phyloP scores from a whole-genome alignment of 2,797 vertebrate species.

The Tympanoctomys barrerae region DNA sequence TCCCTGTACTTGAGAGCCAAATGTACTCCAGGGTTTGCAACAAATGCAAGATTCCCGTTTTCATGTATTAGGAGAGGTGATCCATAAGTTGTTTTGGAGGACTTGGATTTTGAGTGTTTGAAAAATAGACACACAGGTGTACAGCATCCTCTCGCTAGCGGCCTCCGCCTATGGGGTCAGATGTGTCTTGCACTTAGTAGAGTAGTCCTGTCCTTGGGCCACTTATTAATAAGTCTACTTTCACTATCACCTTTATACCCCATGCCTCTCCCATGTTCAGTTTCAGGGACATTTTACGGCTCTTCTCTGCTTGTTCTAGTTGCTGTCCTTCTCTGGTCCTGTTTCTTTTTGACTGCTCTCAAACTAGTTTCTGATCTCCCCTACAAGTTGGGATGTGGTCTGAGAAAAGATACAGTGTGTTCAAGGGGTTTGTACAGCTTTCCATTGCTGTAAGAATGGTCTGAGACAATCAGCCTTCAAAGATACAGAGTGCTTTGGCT shows the following conservation, averaged over 20 bases:
- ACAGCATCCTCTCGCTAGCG: not conserved
- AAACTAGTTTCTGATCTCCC: not conserved
- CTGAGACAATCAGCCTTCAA: not conserved
- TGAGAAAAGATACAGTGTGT: not conserved
- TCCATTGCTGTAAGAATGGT: not conserved
- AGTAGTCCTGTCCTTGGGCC: not conserved
- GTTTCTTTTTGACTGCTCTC: not conserved
- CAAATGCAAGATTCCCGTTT: not conserved
- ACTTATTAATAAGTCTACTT: not conserved
- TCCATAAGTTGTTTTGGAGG: not conserved
- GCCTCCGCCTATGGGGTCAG: not conserved
- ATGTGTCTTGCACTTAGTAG: not conserved
- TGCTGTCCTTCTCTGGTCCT: not conserved
- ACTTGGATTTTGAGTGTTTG: not conserved
- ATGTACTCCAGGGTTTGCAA: not conserved
- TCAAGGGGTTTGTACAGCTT: not conserved
- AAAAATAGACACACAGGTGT: not conserved
- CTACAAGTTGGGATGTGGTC: too few relatives aligned
- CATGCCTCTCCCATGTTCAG: not conserved
- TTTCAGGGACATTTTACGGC: not conserved
- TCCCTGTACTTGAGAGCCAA: conserved; percentile 49
- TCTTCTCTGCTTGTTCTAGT: not conserved
- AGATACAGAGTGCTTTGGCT: not conserved
- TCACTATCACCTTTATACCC: not conserved
- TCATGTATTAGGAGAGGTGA: not conserved